Evolutionary conservation across 2,113 vertebrate species (phyloP).

Genomic region (Sebastes fasciatus): DNA sequence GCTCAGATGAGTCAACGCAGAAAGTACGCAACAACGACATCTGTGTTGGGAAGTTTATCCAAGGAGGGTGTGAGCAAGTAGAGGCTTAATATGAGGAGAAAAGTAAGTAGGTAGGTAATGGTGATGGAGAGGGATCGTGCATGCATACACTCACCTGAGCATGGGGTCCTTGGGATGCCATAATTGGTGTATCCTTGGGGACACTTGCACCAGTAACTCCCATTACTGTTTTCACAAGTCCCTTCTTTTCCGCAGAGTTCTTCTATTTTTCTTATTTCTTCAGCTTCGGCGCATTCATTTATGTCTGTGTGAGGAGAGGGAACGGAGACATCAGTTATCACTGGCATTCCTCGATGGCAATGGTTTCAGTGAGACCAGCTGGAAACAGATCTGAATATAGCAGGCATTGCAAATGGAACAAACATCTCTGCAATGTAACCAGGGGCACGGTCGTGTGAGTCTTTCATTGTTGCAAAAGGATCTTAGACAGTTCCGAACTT

Average conservation of each 20-base stretch:
- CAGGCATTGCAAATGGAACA: background rate
- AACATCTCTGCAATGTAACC: background rate
- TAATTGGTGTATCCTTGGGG: constrained; percentile 76
- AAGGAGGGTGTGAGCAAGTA: background rate
- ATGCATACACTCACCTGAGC: constrained; percentile 70
- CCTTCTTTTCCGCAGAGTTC: constrained; percentile 72
- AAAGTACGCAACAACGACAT: background rate
- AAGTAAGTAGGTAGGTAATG: background rate
- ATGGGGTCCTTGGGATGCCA: constrained; percentile 58
- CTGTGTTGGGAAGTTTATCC: background rate
- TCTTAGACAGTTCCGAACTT: background rate
- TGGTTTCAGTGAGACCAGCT: background rate
- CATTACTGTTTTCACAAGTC: constrained; percentile 62
- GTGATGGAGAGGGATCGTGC: background rate
- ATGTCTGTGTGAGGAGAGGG: constrained; percentile 64
- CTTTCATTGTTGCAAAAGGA: background rate
- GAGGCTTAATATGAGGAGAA: background rate
- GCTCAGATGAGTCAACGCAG: constrained; percentile 8
- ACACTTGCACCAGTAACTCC: constrained; percentile 79
- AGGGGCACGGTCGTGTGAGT: background rate
- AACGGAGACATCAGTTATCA: background rate
- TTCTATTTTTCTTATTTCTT: fast-evolving
- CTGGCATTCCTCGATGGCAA: background rate
- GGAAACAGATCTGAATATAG: background rate
- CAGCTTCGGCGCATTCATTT: constrained; percentile 68